Percentiles rank a stretch among this genome's conserved stretches.
These are phyloP conservation scores for Triplophysa siluroides DNA, from an alignment of 2,113 vertebrate species.

Conservation along the genomic window DNA sequence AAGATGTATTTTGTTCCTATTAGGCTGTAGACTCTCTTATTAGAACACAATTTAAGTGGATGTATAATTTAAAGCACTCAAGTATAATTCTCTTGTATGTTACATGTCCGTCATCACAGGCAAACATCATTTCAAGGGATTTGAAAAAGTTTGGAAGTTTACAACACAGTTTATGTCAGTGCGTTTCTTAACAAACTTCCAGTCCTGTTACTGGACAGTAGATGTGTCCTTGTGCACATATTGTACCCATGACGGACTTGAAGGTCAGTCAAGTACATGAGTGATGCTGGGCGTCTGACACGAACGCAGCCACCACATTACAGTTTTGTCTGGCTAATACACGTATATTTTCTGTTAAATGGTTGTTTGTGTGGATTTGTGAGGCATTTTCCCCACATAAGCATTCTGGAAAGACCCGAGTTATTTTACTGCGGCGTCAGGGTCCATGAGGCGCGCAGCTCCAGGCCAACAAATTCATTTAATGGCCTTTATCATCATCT, in stretches of 20 bases:
- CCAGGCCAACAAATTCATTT: constrained; percentile 16
- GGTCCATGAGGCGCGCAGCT: background rate
- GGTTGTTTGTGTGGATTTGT: background rate
- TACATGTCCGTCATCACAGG: no score
- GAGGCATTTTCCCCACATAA: background rate
- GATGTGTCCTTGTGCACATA: background rate
- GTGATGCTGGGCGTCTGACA: no score
- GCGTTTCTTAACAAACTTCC: no score
- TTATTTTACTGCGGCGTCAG: background rate
- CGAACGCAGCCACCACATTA: no score
- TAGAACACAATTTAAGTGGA: background rate
- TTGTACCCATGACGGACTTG: background rate
- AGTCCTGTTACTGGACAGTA: no score
- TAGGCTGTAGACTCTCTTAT: background rate
- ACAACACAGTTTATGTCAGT: no score
- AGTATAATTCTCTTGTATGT: background rate
- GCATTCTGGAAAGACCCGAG: background rate
- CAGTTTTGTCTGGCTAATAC: background rate
- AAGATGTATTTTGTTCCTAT: background rate
- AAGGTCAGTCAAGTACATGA: no score
- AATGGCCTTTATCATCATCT: constrained; percentile 26
- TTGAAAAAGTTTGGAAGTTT: background rate
- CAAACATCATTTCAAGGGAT: no score
- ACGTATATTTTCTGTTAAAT: background rate
- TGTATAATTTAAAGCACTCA: constrained; percentile 1